Base-by-base conservation (phyloP, 92 coral and sea anemone species). In the Montipora capitata region DNA sequence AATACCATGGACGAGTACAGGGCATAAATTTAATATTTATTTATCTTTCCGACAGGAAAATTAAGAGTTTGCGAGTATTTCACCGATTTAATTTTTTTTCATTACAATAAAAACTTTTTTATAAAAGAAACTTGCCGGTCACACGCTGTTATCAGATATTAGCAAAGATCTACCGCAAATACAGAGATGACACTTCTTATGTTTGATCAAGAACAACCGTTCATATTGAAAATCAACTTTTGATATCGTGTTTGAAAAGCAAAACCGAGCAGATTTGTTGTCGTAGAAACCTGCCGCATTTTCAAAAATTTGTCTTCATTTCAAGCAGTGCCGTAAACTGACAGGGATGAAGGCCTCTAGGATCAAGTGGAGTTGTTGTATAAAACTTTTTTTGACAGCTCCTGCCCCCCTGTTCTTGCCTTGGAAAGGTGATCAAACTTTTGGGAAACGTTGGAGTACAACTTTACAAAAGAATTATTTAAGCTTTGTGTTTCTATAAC, bases 391-490 rank as follows among this genome's bases (percentile, higher is more conserved):
- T 51, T 63, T 81, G 76, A 81, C 76, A 51, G 73, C 38, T 15
- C 1, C 18, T 18, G 61, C 76, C 67, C 76, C 76, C 65, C 77
- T 81, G 85, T 81, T 54, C 85, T 81, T 81, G 56, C 40, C 52
- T 72, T 40, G 40, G 11, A 81, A 81, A 81, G 85, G 85, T 81
- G 85, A 81, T 40, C 85, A 81, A 81, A 81, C 66, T 40, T 51
- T 3, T 27, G 56, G 45, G 59, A 81, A 68, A 52, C 52, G 35
- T 17, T 81, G n/a, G 68, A 81, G 77, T 68, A 38, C 76, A 69
- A 68, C 77, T 74, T 68, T 49, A 81, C 85, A 81, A 83, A 83
- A 58, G 78, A 83, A 72, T 15, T 79, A 83, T 57, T 83, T 18
- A 15, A 17, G 27, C 58, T 72, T 83, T 83, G 87, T 83, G 44